These are phyloP conservation scores for Tenebrio molitor DNA, from an alignment of 1,140 invertebrate species.

Conservation along the genomic window DNA sequence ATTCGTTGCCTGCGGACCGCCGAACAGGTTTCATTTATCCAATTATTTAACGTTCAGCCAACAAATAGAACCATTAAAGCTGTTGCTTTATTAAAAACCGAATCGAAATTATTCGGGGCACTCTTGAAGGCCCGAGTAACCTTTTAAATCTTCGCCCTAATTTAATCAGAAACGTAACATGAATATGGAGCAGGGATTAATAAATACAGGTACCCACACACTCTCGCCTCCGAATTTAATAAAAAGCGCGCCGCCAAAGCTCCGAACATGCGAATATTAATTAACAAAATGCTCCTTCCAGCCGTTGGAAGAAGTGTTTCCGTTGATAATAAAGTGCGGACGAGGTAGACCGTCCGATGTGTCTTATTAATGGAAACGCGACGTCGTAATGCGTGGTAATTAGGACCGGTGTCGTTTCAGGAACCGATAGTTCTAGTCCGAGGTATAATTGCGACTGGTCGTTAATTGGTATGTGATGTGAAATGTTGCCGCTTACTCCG, in stretches of 20 bases:
- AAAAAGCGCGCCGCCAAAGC: too few species aligned
- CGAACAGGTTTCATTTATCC: conserved; percentile 35
- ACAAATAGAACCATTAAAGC: conserved; percentile 40
- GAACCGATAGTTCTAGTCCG: too few species aligned
- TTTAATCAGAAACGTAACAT: conserved; percentile 17
- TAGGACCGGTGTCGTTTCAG: too few species aligned
- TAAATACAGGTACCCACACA: conserved; percentile 25
- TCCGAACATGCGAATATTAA: too few species aligned
- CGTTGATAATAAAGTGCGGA: too few species aligned
- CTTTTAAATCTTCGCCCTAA: conserved; percentile 19
- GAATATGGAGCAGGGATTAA: conserved; percentile 32
- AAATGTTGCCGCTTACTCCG: not conserved
- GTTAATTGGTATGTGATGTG: not conserved
- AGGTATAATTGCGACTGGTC: not conserved
- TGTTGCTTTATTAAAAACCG: conserved; percentile 37
- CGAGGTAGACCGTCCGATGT: too few species aligned
- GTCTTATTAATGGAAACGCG: too few species aligned
- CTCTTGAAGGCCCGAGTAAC: conserved; percentile 4
- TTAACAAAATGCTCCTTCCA: too few species aligned
- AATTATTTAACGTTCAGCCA: conserved; percentile 39
- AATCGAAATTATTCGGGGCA: conserved; percentile 18
- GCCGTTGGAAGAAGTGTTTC: too few species aligned
- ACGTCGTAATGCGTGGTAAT: too few species aligned
- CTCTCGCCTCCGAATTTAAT: too few species aligned
- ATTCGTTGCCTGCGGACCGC: conserved; percentile 30